phyloP scores from a whole-genome alignment of 2,797 vertebrate genomes.

The Macroramphosus scolopax region DNA sequence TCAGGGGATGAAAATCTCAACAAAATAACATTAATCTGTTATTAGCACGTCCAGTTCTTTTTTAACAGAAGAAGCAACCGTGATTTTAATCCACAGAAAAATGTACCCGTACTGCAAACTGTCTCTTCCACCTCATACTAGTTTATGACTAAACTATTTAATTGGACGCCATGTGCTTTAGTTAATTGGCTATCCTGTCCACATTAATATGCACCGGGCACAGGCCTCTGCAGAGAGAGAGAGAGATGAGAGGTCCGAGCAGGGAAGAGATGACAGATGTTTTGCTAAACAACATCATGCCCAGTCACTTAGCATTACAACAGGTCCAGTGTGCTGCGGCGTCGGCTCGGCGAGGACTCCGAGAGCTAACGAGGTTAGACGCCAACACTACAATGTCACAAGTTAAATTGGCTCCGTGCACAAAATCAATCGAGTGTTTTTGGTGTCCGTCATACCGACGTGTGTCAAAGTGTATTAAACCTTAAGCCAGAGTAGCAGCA shows the following conservation, averaged over 20 bases:
- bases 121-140: neutral
- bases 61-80: neutral
- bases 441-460: no score
- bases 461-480: conserved; percentile 8
- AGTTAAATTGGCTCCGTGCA: conserved; percentile 46
- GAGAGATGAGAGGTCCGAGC: conserved; percentile 6
- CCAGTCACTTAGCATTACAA: conserved; percentile 65
- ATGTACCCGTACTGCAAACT: neutral
- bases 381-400: conserved; percentile 67
- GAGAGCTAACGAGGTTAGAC: conserved; percentile 55
- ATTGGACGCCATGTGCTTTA: neutral
- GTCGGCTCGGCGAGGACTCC: conserved; percentile 32
- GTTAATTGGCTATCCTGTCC: conserved; percentile 9
- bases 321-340: conserved; percentile 40
- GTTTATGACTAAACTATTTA: conserved; percentile 8
- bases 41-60: neutral
- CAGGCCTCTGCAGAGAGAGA: conserved; percentile 1
- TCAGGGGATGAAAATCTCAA: no score
- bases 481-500: conserved; percentile 5
- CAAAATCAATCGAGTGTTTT: conserved; percentile 58
- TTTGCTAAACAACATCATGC: conserved; percentile 66
- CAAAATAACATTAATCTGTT: neutral
- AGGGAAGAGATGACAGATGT: conserved; percentile 25
- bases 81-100: neutral
- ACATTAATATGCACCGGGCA: neutral